Percentiles rank a stretch among this genome's conserved stretches.
Conservation (phyloP, 1,140 invertebrate species). For the Hylaeus anthracinus region DNA sequence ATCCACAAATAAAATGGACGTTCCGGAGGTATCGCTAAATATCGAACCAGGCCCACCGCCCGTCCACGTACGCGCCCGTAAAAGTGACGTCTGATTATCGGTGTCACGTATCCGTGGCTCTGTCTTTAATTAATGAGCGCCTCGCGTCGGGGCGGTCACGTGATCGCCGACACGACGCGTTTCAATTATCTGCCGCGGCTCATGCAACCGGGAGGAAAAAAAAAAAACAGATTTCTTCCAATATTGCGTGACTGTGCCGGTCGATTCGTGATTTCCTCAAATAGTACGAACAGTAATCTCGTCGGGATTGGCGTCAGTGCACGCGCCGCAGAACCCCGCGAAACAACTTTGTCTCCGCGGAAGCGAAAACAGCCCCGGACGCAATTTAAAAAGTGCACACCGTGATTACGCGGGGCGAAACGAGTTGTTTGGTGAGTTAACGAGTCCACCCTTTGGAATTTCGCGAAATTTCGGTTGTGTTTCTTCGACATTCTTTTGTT, state of each 20-base stretch:
- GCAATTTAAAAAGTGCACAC: slow-evolving; percentile 28
- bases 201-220: neutral
- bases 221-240: neutral
- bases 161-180: neutral
- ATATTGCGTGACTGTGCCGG: slow-evolving; percentile 1
- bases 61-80: neutral
- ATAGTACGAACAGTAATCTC: slow-evolving; percentile 28
- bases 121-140: slow-evolving; percentile 22
- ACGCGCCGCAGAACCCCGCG: neutral
- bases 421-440: slow-evolving; percentile 38
- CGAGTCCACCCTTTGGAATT: slow-evolving; percentile 24
- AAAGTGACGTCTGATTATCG: slow-evolving; percentile 31
- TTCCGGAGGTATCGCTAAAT: too few relatives aligned
- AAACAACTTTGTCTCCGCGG: neutral
- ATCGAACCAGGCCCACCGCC: too few relatives aligned
- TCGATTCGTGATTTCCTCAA: slow-evolving; percentile 40
- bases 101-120: slow-evolving; percentile 1
- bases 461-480: slow-evolving; percentile 6
- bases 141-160: slow-evolving; percentile 7
- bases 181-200: slow-evolving; percentile 26
- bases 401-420: slow-evolving; percentile 13
- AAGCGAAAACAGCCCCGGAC: neutral
- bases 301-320: slow-evolving; percentile 6
- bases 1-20: too few relatives aligned
- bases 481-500: neutral